Base-by-base conservation (phyloP, 2,113 vertebrate genomes). In the Phrynosoma blainvillii region DNA sequence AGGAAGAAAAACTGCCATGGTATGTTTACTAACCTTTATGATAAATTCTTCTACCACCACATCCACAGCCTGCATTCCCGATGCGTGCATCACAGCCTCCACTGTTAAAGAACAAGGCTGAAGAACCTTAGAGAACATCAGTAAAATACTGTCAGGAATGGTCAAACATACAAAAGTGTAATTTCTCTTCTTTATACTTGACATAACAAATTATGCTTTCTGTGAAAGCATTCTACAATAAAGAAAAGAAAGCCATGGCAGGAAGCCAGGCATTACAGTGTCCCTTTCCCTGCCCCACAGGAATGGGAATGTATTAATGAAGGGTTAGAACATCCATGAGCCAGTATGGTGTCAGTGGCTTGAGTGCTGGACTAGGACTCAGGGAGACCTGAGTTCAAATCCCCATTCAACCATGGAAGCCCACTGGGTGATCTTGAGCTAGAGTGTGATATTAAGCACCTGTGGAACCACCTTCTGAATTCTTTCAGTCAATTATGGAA, bases 81-180 rank as follows among this genome's bases (percentile, higher is more conserved):
- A 95, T 74, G 89, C 83, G 36, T 95, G 95, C 9, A 91, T 89
- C 91, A 90, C 97, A 73, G 97, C 98, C 94, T 99, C 97, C 96
- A 99, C 91, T 87, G 95, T 91, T 59, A 99, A 96, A 2, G 98
- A 98, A 91, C 98, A 99, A 0, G 98, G 99, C 1, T 95, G 95
- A 87, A 99, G 91, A 40, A 99, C 98, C 99, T 99, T 82, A 87
- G 71, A 9, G 7, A 85, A 91, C 88, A 89, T 47, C 1, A 2
- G 14, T 0, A 62, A 52, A 30, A 62, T 36, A 82, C 4, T 1
- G 42, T 81, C 30, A 42, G 62, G 40, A 81, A 84, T 68, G 84
- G 0, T 0, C 27, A 36, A 20, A 62, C 27, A 7, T 10, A 30
- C 2, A 11, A 11, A 42, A 25, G 83, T 1, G 13, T 0, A 0